Conservation (phyloP, 2,113 vertebrate species). For the Rhipidura dahli region DNA sequence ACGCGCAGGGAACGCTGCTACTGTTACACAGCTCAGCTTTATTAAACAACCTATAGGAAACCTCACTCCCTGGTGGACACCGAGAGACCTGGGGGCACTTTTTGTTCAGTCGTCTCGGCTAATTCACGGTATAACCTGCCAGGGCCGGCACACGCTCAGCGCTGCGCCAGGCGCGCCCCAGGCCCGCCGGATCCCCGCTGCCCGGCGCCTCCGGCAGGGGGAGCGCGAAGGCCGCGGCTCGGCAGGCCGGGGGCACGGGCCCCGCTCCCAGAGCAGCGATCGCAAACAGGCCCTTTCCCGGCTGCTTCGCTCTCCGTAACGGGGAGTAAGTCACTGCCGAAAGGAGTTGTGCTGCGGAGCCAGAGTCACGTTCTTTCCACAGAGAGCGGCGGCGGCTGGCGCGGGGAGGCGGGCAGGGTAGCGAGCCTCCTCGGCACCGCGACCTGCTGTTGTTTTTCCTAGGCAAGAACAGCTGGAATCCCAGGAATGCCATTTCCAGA, state of each 20-base stretch:
- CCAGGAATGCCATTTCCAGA: not conserved
- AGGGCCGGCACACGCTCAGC: accelerated
- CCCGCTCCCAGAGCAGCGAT: accelerated
- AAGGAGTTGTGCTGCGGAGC: accelerated
- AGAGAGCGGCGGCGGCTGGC: too few species aligned
- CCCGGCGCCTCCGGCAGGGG: not conserved
- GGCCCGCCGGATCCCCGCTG: not conserved
- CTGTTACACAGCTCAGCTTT: not conserved
- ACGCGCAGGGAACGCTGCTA: accelerated
- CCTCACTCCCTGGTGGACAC: accelerated
- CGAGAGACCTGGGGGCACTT: not conserved
- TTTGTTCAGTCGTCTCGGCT: accelerated
- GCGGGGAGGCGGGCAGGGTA: not conserved
- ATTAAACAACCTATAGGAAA: too few species aligned
- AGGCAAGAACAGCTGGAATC: not conserved
- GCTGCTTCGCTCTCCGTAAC: accelerated
- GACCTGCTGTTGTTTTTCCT: not conserved
- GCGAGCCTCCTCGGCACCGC: accelerated
- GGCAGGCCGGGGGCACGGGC: accelerated
- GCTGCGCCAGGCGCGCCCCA: not conserved
- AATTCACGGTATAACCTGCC: accelerated
- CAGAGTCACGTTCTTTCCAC: too few species aligned
- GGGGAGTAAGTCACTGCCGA: accelerated
- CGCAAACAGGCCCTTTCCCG: accelerated
- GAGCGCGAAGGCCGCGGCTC: not conserved